Base-by-base conservation (phyloP, 2,888 invertebrate species). In the Diloba caeruleocephala region DNA sequence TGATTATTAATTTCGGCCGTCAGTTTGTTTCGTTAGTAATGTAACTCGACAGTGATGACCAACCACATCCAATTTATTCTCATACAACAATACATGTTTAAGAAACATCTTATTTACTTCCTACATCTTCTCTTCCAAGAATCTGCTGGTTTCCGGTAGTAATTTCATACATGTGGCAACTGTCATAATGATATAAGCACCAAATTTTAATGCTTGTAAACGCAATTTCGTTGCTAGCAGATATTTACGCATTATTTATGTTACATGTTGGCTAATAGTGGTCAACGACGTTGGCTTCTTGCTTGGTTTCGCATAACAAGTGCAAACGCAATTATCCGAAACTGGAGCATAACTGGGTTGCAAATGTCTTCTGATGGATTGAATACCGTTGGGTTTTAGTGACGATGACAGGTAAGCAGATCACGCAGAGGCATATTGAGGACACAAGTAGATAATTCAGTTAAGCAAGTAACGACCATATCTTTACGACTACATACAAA, bases 261-360 rank as follows among this genome's bases (percentile, higher is more conserved):
- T 76, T 76, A 74, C 71, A 67, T 65, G 74, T 88, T 85, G 76
- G 79, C 72, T 71, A 86, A 87, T 74, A 46, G 52, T 52, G 63
- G 78, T 76, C 70, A 79, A 78, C 71, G 74, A 76, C 61, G 76
- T 78, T 78, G 70, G 71, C 73, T 80, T 78, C 75, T 82, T 80
- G 79, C 76, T 77, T 74, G 67, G 75, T 74, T 80, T 80, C 77
- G 77, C 82, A 77, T 87, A 86, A 86, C 83, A 85, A 87, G 84
- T 87, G 83, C 81, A 82, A 82, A 84, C 80, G 81, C 82, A 83
- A 86, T 88, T 88, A 88, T 65, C 60, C 69, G 76, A 87, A 89
- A 86, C 79, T 88, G 74, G 90, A 84, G 84, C 86, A 83, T 82
- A 82, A 85, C 85, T 79, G 74, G 75, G 74, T 74, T 76, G 74